Evolutionary conservation across 2,888 invertebrate genomes (phyloP).

Genomic region (Hydroisotoma schaefferi): DNA sequence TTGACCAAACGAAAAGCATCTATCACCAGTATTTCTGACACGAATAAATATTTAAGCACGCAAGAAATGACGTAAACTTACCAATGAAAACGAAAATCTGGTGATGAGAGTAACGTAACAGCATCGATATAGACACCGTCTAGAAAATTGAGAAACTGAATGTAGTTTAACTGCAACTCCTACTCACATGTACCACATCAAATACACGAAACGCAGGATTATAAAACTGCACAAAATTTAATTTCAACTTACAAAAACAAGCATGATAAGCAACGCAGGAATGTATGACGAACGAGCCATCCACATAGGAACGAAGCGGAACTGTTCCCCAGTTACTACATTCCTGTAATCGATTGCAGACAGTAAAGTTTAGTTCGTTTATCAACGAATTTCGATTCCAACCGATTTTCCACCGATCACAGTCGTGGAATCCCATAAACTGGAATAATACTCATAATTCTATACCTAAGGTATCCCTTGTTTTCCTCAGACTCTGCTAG

Average conservation of each 20-base stretch:
- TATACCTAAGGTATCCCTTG: slow-evolving; percentile 82
- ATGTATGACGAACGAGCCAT: slow-evolving; percentile 92
- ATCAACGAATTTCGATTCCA: not conserved
- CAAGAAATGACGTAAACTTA: too few species aligned
- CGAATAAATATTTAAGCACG: too few species aligned
- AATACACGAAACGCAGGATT: too few species aligned
- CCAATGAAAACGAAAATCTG: slow-evolving; percentile 99
- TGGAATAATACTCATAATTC: not conserved
- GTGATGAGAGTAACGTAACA: slow-evolving; percentile 96
- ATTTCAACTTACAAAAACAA: slow-evolving; percentile 87
- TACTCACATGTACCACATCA: too few species aligned
- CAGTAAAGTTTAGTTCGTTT: not conserved
- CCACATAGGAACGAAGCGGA: slow-evolving; percentile 95
- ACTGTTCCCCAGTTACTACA: slow-evolving; percentile 97
- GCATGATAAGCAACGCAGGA: slow-evolving; percentile 94
- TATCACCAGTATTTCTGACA: too few species aligned
- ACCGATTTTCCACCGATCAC: not conserved
- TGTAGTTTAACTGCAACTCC: slow-evolving; percentile 17
- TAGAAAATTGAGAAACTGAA: slow-evolving; percentile 59
- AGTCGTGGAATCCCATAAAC: too few species aligned
- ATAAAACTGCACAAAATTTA: not conserved
- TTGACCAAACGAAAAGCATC: too few species aligned
- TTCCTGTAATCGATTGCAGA: slow-evolving; percentile 74
- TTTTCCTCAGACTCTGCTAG: slow-evolving; percentile 94
- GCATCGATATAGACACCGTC: slow-evolving; percentile 97